Evolutionary conservation across 23 tunicate genomes (phyloP).

Genomic region (Phallusia fumigata): DNA sequence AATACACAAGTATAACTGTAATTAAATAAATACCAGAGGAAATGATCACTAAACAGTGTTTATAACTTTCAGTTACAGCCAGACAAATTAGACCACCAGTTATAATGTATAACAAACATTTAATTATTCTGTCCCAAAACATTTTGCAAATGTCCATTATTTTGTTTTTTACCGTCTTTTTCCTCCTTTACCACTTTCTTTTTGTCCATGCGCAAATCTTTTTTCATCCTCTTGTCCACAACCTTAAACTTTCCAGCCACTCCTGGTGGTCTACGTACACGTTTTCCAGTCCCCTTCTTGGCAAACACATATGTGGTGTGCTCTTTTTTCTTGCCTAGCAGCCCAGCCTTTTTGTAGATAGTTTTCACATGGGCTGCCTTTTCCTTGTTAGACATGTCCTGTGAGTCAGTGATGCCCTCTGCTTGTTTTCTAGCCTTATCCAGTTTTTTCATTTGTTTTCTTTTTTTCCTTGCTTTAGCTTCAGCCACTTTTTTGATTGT

Average conservation of each 20-base stretch:
- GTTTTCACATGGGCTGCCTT: conserved; percentile 82
- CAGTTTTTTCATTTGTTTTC: conserved; percentile 44
- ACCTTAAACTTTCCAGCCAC: conserved; percentile 87
- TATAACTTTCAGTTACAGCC: too few species aligned
- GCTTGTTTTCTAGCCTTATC: conserved; percentile 90
- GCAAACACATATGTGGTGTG: conserved; percentile 90
- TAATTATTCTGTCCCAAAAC: too few species aligned
- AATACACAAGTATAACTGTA: too few species aligned
- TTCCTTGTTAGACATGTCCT: conserved; percentile 70
- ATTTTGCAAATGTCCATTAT: too few species aligned
- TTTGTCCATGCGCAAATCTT: conserved; percentile 71
- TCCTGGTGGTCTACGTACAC: conserved; percentile 88
- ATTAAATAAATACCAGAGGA: too few species aligned
- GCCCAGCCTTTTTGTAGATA: conserved; percentile 85
- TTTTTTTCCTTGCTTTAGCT: conserved; percentile 92
- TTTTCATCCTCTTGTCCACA: conserved; percentile 96
- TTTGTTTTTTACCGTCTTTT: not conserved
- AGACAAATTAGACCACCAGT: too few species aligned
- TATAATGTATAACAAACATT: too few species aligned
- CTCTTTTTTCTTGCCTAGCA: conserved; percentile 87
- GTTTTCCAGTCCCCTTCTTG: conserved; percentile 76
- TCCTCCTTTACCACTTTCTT: conserved; percentile 20
- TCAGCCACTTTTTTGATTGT: conserved; percentile 97
- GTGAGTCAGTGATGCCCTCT: conserved; percentile 61
- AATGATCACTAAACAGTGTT: too few species aligned